Conservation (phyloP, 1,140 invertebrate species). For the Drosophila oshimai region DNA sequence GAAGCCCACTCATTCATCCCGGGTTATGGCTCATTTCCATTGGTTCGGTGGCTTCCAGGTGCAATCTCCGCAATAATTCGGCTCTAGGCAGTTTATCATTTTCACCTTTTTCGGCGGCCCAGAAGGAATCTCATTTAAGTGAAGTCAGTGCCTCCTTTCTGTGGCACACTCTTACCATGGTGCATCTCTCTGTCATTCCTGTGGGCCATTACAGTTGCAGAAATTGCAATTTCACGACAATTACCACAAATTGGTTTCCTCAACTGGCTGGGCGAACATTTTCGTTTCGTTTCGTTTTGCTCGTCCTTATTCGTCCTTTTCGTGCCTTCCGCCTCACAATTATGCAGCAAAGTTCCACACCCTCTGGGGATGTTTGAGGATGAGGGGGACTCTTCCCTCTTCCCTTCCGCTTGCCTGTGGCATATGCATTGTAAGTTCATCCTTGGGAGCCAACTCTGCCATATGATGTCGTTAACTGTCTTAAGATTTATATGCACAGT, state of each 20-base stretch:
- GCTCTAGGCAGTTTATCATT: conserved; percentile 46
- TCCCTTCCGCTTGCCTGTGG: too few relatives aligned
- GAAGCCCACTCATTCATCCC: background rate
- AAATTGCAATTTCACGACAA: conserved; percentile 80
- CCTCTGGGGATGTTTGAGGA: conserved; percentile 52
- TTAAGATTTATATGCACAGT: conserved; percentile 77
- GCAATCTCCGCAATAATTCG: conserved; percentile 52
- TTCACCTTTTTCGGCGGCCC: conserved; percentile 35
- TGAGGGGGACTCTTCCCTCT: conserved; percentile 12
- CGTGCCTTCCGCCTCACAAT: conserved; percentile 50
- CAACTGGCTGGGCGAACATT: conserved; percentile 63
- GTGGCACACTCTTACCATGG: background rate
- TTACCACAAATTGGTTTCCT: conserved; percentile 80
- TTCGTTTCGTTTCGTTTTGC: conserved; percentile 41
- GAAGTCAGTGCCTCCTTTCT: conserved; percentile 16
- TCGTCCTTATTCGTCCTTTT: background rate
- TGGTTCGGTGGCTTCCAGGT: background rate
- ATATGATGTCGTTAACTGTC: conserved; percentile 78
- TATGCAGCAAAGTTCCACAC: conserved; percentile 58
- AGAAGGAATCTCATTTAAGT: conserved; percentile 33
- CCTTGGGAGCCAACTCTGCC: conserved; percentile 45
- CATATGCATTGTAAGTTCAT: conserved; percentile 62
- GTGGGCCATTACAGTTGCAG: conserved; percentile 73
- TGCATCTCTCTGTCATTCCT: conserved; percentile 33
- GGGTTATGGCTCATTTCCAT: conserved; percentile 23